Evolutionary conservation across 2,797 vertebrate genomes (phyloP).

Genomic region (Sebastes itinus): DNA sequence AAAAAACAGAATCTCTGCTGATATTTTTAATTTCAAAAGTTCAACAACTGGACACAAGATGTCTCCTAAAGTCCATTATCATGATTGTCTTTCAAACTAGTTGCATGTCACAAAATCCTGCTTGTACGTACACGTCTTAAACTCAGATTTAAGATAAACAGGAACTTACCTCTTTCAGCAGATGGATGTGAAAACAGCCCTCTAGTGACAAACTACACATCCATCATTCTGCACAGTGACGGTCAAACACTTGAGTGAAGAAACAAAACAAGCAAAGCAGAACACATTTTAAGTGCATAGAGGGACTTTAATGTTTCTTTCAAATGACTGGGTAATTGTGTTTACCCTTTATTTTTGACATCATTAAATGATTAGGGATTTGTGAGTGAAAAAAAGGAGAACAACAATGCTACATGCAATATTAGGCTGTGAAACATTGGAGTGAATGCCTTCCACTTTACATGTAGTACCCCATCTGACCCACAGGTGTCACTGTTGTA

Average conservation of each 20-base stretch:
- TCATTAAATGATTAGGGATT: not conserved
- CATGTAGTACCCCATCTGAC: not conserved
- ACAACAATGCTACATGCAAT: not conserved
- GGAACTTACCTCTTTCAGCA: not conserved
- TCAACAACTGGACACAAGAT: not conserved
- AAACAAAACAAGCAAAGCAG: not conserved
- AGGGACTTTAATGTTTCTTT: too few relatives aligned
- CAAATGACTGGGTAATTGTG: not conserved
- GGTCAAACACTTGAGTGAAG: not conserved
- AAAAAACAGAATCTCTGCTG: not conserved
- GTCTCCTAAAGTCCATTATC: not conserved
- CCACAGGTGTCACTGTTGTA: constrained; percentile 47
- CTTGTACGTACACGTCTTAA: not conserved
- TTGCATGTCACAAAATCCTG: not conserved
- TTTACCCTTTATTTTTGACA: not conserved
- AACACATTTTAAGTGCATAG: not conserved
- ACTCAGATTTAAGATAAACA: not conserved
- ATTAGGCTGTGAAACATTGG: not conserved
- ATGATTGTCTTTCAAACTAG: not conserved
- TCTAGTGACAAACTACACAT: not conserved
- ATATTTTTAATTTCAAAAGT: not conserved
- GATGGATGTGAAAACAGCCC: not conserved
- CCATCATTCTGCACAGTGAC: not conserved
- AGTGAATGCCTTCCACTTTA: fast-evolving
- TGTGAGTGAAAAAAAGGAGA: not conserved